A percentile compares a stretch with the other conserved stretches of the same genome.
These are phyloP conservation scores for Macrophya alboannulata DNA, from an alignment of 2,888 invertebrate species.

Conservation along the genomic window DNA sequence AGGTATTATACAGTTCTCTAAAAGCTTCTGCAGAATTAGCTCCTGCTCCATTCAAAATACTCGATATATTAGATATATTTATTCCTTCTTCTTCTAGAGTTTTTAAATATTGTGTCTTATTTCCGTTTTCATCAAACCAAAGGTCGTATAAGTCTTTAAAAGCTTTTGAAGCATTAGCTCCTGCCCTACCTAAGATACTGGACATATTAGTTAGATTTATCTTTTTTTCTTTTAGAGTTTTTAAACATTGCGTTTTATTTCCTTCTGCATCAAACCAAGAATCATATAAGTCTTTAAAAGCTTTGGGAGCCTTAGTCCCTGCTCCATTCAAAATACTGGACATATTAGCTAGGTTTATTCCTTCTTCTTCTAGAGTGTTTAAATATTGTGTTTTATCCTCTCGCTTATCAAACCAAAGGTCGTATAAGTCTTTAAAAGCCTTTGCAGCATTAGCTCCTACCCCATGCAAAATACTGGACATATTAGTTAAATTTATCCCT, in stretches of 20 bases:
- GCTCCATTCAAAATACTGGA: constrained; percentile 62
- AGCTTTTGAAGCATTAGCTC: constrained; percentile 60
- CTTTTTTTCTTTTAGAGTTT: constrained; percentile 63
- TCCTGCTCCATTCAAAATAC: constrained; percentile 65
- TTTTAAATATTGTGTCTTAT: no score
- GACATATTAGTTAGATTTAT: constrained; percentile 64
- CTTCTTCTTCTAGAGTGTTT: constrained; percentile 49
- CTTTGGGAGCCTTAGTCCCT: constrained; percentile 65
- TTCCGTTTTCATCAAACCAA: no score
- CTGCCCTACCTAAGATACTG: constrained; percentile 66
- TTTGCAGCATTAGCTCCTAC: no score
- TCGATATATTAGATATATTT: constrained; percentile 63
- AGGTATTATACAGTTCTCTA: no score
- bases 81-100: constrained; percentile 62
- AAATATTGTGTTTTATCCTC: constrained; percentile 52
- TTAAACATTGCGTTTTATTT: constrained; percentile 62
- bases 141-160: no score
- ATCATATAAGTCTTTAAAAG: constrained; percentile 71
- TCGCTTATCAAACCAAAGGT: constrained; percentile 36
- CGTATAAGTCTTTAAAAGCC: background rate
- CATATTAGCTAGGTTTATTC: constrained; percentile 53
- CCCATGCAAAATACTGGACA: constrained; percentile 63
- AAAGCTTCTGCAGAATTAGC: constrained; percentile 67
- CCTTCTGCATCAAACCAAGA: constrained; percentile 69
- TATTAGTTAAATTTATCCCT: constrained; percentile 63